Conservation (phyloP, 2,888 invertebrate genomes). For the Ypsolopha scabrella region DNA sequence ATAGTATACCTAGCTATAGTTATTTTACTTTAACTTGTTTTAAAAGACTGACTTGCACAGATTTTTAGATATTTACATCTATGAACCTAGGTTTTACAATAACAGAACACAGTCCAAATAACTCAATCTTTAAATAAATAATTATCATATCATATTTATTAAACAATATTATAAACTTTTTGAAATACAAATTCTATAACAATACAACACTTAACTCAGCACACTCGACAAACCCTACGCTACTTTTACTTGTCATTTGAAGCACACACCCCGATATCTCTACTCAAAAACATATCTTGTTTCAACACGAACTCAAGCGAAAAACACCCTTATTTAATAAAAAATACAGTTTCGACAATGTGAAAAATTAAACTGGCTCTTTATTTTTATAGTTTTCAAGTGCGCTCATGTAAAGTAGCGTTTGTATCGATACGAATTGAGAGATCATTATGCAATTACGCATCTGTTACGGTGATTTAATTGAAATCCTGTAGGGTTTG, state of each 20-base stretch:
- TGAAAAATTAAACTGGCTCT: background rate
- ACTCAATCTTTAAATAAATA: too few species aligned
- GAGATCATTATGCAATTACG: constrained; percentile 6
- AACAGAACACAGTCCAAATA: too few species aligned
- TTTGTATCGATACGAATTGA: constrained; percentile 3
- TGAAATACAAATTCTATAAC: background rate
- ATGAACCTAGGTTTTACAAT: too few species aligned
- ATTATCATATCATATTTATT: too few species aligned
- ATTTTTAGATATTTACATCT: too few species aligned
- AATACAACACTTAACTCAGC: background rate
- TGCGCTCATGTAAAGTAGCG: background rate
- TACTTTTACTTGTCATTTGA: background rate
- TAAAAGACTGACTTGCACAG: too few species aligned
- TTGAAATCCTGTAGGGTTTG: background rate
- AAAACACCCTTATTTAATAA: background rate
- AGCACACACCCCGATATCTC: background rate
- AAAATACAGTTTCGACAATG: background rate
- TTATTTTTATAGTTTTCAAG: background rate
- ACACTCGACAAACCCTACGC: background rate
- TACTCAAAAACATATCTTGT: background rate
- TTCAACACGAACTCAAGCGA: background rate
- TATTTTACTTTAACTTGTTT: too few species aligned
- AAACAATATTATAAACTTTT: background rate
- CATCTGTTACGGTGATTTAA: constrained; percentile 6
- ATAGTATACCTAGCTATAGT: too few species aligned